Base-by-base conservation (phyloP, 2,888 invertebrate genomes). In the Nemoura dubitans region DNA sequence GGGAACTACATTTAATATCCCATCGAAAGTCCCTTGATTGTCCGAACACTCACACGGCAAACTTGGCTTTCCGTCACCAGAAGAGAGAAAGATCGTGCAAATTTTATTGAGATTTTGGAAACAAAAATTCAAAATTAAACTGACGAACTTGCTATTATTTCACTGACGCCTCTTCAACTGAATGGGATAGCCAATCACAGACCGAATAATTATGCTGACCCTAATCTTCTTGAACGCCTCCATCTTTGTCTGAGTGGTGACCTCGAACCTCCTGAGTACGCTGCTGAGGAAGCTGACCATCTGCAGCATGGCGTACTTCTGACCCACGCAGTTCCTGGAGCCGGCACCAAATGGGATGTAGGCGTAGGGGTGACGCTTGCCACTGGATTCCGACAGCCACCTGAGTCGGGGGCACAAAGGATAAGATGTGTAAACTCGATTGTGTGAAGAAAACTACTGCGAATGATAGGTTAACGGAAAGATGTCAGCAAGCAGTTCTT, bases 221-320 rank as follows among this genome's bases (percentile, higher is more conserved):
- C 26, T 3, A n/a, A 78, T 78, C 28, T 78, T 26, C 1, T 27
- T 26, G 21, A 78, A 27, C 5, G 26, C 78, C 26, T 26, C 26
- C 78, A 78, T 27, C 26, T 14, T 1, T 10, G 78, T 78, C 26
- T 78, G 2, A 5, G 78, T 78, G 28, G 78, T 26, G 26, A 78
- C 78, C 27, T 78, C 27, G 28, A 27, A 78, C 26, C 78, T 10
- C 26, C 78, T 14, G 26, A 78, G n/a, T 7, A 78, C 78, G 78
- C 78, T 78, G 78, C 78, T 78, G 27, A 78, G 28, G 10, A 78
- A 2, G 78, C 27, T 28, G 27, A 28, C 26, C 78, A 78, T 78
- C 78, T 78, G 78, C 78, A 78, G 78, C 78, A 78, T 78, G 78
- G 78, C 78, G 78, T 78, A 78, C 78, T 78, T 78, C 27, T 78